These are phyloP conservation scores for Rhagoletis pomonella DNA, from an alignment of 1,140 invertebrate genomes.

Conservation along the genomic window DNA sequence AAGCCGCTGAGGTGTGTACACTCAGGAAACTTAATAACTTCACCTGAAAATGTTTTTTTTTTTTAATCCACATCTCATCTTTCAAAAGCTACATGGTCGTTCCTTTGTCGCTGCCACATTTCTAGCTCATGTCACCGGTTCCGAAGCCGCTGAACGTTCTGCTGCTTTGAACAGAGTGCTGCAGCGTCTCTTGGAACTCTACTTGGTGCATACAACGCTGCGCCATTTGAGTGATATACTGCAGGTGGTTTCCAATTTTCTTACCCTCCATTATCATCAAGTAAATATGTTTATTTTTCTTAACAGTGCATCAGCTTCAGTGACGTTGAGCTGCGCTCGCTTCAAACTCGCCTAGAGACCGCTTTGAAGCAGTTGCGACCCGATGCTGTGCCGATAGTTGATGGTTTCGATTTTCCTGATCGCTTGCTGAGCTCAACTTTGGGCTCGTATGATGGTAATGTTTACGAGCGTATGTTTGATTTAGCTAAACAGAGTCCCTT, in stretches of 20 bases:
- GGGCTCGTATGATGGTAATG: conserved; percentile 93
- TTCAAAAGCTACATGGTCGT: conserved; percentile 80
- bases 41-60: background rate
- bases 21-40: background rate
- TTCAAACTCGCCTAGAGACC: conserved; percentile 82
- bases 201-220: conserved; percentile 84
- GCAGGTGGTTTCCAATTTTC: conserved; percentile 77
- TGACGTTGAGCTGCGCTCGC: conserved; percentile 77
- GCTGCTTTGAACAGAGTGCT: conserved; percentile 79
- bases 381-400: conserved; percentile 90
- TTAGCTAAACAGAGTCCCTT: conserved; percentile 89
- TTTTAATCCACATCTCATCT: background rate
- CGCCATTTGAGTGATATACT: conserved; percentile 84
- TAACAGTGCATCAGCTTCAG: conserved; percentile 28
- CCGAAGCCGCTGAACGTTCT: conserved; percentile 71
- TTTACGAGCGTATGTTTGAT: conserved; percentile 90
- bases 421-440: conserved; percentile 86
- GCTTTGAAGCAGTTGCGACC: conserved; percentile 82
- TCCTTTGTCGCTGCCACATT: conserved; percentile 82
- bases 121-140: conserved; percentile 75
- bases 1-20: conserved; percentile 80
- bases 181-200: conserved; percentile 83
- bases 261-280: background rate
- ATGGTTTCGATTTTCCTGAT: conserved; percentile 90
- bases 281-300: background rate